Conservation (phyloP, 2,113 vertebrate genomes). For the Probosciger aterrimus region DNA sequence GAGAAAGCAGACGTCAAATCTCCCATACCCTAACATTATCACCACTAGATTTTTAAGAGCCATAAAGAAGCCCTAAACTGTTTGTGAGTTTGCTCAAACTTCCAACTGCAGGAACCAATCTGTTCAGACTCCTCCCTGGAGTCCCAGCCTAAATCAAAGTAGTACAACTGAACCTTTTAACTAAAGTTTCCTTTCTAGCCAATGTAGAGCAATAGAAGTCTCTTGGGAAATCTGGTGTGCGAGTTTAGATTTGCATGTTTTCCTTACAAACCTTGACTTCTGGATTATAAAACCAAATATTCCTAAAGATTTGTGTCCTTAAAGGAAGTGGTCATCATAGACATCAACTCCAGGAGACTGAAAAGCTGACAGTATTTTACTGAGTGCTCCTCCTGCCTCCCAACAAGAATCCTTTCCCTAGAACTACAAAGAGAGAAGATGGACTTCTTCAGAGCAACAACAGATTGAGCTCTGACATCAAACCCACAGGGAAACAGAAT, state of each 20-base stretch:
- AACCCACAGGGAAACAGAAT: neutral
- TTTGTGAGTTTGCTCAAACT: neutral
- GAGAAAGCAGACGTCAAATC: neutral
- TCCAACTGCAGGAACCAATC: neutral
- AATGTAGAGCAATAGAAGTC: neutral
- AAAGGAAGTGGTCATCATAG: neutral
- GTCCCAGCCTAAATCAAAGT: neutral
- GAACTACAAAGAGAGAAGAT: neutral
- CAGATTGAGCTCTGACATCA: neutral
- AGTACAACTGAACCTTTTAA: neutral
- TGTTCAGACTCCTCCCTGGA: neutral
- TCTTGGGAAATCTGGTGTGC: neutral
- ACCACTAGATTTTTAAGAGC: neutral
- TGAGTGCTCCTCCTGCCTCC: neutral
- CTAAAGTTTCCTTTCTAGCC: neutral
- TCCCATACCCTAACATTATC: neutral
- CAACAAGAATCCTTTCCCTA: neutral
- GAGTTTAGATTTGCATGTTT: neutral
- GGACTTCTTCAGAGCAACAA: neutral
- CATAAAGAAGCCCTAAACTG: neutral
- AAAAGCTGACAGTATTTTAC: neutral
- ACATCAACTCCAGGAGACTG: neutral
- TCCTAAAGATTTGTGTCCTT: neutral
- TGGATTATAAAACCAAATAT: neutral
- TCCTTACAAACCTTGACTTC: neutral